Conservation (phyloP, 2,888 invertebrate species). For the Oasisia sp. region DNA sequence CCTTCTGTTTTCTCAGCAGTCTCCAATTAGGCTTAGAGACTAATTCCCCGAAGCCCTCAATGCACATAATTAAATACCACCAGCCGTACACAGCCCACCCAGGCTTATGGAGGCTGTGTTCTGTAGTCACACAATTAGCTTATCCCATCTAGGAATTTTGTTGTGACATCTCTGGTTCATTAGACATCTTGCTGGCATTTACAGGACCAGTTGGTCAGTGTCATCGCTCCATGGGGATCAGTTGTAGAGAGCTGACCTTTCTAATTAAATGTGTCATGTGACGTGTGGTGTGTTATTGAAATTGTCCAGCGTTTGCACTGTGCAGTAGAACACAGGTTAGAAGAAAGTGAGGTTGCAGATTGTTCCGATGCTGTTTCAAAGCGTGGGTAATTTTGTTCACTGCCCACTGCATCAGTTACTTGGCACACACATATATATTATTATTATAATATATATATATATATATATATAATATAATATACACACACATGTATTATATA, state of each 20-base stretch:
- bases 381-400: too few relatives aligned
- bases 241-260: background rate
- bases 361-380: too few relatives aligned
- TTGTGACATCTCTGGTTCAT: constrained; percentile 3
- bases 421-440: too few relatives aligned
- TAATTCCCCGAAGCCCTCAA: background rate
- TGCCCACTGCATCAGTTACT: too few relatives aligned
- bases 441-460: too few relatives aligned
- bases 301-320: too few relatives aligned
- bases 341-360: too few relatives aligned
- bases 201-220: background rate
- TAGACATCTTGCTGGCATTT: background rate
- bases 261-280: background rate
- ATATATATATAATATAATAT: too few relatives aligned
- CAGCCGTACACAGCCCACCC: background rate
- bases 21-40: background rate
- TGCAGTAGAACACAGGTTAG: too few relatives aligned
- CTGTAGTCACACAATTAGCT: background rate
- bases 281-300: too few relatives aligned
- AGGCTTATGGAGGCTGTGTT: background rate
- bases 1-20: background rate
- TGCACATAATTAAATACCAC: constrained; percentile 1
- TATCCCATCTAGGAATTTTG: background rate
- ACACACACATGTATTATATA: too few relatives aligned
- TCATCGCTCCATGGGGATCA: background rate